A percentile compares a stretch with the other conserved stretches of the same genome.
Evolutionary conservation across 2,888 invertebrate species (phyloP).

Genomic region (Noctua pronuba): DNA sequence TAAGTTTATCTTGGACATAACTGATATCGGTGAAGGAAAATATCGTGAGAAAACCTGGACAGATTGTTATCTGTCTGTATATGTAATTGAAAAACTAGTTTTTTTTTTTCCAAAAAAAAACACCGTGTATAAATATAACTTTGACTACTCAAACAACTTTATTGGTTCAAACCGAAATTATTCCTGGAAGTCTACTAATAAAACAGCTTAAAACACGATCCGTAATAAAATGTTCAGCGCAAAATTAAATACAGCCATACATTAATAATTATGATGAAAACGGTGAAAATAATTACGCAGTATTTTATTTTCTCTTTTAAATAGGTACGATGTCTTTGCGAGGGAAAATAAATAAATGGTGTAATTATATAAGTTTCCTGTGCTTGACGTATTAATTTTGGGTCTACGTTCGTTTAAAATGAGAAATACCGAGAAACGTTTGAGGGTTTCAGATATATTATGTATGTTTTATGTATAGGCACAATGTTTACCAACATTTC

Average conservation of each 20-base stretch:
- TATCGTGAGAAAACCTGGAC: background rate
- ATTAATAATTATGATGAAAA: conserved; percentile 23
- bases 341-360: conserved; percentile 18
- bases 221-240: background rate
- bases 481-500: conserved; percentile 32
- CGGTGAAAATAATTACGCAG: conserved; percentile 25
- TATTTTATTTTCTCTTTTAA: conserved; percentile 14
- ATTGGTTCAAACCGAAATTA: background rate
- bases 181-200: conserved; percentile 7
- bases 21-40: background rate
- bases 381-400: conserved; percentile 45
- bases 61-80: background rate
- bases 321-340: background rate
- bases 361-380: conserved; percentile 47
- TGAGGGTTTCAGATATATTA: background rate
- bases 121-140: background rate
- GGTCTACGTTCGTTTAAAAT: background rate
- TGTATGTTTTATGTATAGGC: background rate
- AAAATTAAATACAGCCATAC: conserved; percentile 20
- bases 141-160: background rate
- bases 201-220: background rate
- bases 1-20: background rate
- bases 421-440: conserved; percentile 8
- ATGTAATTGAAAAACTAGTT: too few species aligned
- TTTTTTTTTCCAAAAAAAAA: background rate